phyloP scores from a whole-genome alignment of 2,888 invertebrate genomes.

The Morpho deidamia region DNA sequence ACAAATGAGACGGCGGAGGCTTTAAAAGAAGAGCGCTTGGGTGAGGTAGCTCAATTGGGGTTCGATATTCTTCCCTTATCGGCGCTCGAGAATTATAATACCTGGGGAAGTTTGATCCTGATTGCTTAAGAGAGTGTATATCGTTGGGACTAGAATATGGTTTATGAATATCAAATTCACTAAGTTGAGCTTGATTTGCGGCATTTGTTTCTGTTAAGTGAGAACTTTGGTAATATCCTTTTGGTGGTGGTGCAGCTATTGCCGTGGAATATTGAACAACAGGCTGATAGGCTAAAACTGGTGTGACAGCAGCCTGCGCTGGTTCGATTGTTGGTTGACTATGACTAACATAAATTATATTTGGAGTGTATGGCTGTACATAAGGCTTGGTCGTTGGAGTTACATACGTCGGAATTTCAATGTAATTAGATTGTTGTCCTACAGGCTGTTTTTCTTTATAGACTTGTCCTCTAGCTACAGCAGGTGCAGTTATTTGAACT shows the following conservation, averaged over 20 bases:
- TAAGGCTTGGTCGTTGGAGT: constrained; percentile 48
- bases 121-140: constrained; percentile 36
- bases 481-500: constrained; percentile 40
- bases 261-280: constrained; percentile 47
- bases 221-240: constrained; percentile 44
- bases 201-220: constrained; percentile 49
- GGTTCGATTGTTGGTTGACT: constrained; percentile 46
- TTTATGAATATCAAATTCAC: constrained; percentile 42
- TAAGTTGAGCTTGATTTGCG: constrained; percentile 45
- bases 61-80: constrained; percentile 47
- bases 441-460: constrained; percentile 45
- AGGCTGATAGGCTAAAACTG: constrained; percentile 53
- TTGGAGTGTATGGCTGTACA: constrained; percentile 43
- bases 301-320: constrained; percentile 43
- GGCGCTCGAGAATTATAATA: constrained; percentile 55
- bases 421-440: constrained; percentile 50
- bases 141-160: constrained; percentile 47
- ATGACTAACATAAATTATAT: constrained; percentile 50
- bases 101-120: constrained; percentile 42
- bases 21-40: constrained; percentile 57
- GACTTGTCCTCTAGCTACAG: constrained; percentile 31
- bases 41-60: constrained; percentile 49
- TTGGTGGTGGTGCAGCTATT: constrained; percentile 43
- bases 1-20: constrained; percentile 47
- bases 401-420: constrained; percentile 51